These are phyloP conservation scores for Hylaeus volcanicus DNA, from an alignment of 1,140 invertebrate species.

Conservation along the genomic window DNA sequence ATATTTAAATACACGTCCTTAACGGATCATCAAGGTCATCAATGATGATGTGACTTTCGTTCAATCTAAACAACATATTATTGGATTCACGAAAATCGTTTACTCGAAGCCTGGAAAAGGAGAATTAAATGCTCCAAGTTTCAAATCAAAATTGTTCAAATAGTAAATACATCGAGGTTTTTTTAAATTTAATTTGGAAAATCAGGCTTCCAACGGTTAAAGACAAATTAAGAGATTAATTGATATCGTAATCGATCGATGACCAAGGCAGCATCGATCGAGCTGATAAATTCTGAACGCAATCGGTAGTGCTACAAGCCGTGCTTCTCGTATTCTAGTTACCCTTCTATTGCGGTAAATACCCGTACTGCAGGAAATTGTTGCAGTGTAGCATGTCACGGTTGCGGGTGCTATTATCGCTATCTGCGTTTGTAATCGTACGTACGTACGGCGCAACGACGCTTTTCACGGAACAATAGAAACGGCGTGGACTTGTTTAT, in stretches of 20 bases:
- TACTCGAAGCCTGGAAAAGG: too few species aligned
- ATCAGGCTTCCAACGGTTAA: too few species aligned
- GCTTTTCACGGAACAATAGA: conserved; percentile 65
- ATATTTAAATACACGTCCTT: conserved; percentile 27
- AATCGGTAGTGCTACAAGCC: conserved; percentile 16
- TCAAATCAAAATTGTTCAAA: too few species aligned
- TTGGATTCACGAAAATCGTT: too few species aligned
- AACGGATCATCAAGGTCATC: too few species aligned
- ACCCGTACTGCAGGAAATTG: conserved; percentile 57
- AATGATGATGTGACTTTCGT: too few species aligned
- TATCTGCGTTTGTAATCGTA: conserved; percentile 61
- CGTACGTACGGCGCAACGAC: conserved; percentile 29
- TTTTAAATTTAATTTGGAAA: too few species aligned
- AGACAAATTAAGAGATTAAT: too few species aligned
- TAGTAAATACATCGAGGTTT: too few species aligned
- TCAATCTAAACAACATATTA: too few species aligned
- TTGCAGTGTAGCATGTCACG: conserved; percentile 61
- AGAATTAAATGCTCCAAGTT: too few species aligned
- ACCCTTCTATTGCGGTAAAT: conserved; percentile 49
- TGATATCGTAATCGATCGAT: too few species aligned
- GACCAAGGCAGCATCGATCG: neutral
- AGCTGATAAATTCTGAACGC: conserved; percentile 43
- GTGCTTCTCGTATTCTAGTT: conserved; percentile 31
- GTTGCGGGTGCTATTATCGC: conserved; percentile 56
- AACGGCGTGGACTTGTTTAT: conserved; percentile 60